Conservation (phyloP, 2,888 invertebrate genomes). For the Gymnocheta viridis region DNA sequence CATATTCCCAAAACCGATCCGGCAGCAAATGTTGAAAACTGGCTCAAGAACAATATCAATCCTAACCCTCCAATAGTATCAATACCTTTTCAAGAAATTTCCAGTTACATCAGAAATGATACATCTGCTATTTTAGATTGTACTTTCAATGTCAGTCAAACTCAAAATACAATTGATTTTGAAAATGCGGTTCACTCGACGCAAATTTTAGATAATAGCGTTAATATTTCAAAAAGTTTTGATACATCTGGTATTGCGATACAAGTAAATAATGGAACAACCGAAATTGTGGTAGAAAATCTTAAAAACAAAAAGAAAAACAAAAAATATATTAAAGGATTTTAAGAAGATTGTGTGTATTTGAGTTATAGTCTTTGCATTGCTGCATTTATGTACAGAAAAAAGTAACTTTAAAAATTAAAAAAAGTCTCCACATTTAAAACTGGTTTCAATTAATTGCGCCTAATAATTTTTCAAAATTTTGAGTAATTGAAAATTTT, state of each 20-base stretch:
- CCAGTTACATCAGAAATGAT: slow-evolving; percentile 12
- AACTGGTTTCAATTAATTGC: too few relatives aligned
- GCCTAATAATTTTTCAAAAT: too few relatives aligned
- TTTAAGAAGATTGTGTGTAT: slow-evolving; percentile 56
- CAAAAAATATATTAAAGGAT: slow-evolving; percentile 73
- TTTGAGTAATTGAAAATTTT: too few relatives aligned
- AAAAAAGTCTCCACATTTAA: too few relatives aligned
- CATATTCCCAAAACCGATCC: slow-evolving; percentile 51
- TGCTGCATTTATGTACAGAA: too few relatives aligned
- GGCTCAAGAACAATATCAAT: slow-evolving; percentile 58
- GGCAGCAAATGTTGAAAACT: slow-evolving; percentile 53
- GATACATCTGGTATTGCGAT: slow-evolving; percentile 26
- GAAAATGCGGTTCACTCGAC: slow-evolving; percentile 62
- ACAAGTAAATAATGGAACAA: slow-evolving; percentile 20
- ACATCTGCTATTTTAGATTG: slow-evolving; percentile 13
- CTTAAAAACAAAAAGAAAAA: slow-evolving; percentile 70
- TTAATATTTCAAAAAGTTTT: slow-evolving; percentile 19
- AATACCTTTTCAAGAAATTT: slow-evolving; percentile 39
- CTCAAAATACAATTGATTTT: slow-evolving; percentile 51
- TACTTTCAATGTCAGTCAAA: slow-evolving; percentile 17
- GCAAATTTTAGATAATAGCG: slow-evolving; percentile 50
- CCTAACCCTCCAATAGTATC: slow-evolving; percentile 39
- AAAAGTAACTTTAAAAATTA: too few relatives aligned
- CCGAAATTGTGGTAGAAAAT: slow-evolving; percentile 14
- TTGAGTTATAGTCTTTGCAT: too few relatives aligned